A percentile compares a stretch with the other conserved stretches of the same genome.
Conservation (phyloP, 2,797 vertebrate genomes). For the Crocidura indochinensis region DNA sequence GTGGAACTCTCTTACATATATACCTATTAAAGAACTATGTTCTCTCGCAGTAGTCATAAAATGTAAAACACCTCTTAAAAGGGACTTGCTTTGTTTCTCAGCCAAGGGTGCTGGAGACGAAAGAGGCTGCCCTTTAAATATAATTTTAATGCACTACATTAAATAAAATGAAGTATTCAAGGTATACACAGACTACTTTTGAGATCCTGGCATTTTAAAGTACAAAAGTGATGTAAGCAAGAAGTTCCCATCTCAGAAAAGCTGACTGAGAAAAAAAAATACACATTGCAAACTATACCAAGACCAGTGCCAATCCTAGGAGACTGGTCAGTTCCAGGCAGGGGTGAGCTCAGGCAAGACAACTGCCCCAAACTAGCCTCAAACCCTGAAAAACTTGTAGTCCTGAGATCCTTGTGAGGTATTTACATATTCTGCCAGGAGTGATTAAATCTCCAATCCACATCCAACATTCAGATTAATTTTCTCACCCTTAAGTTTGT, state of each 20-base stretch:
- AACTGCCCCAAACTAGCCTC: not conserved
- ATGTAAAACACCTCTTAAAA: constrained; percentile 91
- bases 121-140: constrained; percentile 89
- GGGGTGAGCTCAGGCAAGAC: not conserved
- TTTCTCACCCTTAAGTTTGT: not conserved
- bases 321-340: not conserved
- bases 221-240: constrained; percentile 83
- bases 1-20: constrained; percentile 85
- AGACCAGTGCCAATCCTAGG: constrained; percentile 57
- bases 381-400: not conserved
- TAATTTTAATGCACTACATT: constrained; percentile 88
- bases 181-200: constrained; percentile 81
- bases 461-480: not conserved
- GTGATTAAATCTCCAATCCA: no score
- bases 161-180: constrained; percentile 88
- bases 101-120: constrained; percentile 88
- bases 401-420: not conserved
- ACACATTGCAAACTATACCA: constrained; percentile 13
- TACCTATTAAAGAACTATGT: constrained; percentile 88
- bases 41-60: constrained; percentile 89
- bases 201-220: constrained; percentile 57
- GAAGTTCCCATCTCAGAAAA: no score
- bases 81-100: constrained; percentile 89
- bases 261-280: not conserved
- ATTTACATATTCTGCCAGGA: fast-evolving